A percentile compares a stretch with the other conserved stretches of the same genome.
These are phyloP conservation scores for Myocastor coypus DNA, from an alignment of 2,113 vertebrate species.

Conservation along the genomic window DNA sequence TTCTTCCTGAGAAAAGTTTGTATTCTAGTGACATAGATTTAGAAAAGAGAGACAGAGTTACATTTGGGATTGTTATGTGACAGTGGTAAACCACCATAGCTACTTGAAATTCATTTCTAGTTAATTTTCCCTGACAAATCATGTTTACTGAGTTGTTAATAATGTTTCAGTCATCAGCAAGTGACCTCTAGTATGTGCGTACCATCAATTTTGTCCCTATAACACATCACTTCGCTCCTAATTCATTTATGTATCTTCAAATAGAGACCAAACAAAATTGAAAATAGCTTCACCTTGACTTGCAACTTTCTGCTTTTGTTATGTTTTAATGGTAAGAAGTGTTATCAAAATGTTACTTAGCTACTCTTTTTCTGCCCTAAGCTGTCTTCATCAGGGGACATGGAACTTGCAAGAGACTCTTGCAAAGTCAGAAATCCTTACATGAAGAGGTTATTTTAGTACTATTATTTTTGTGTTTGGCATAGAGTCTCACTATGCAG, in stretches of 20 bases:
- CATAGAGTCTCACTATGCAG: too few relatives aligned
- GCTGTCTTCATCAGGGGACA: rapidly evolving
- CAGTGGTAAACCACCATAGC: too few relatives aligned
- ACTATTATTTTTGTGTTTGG: background rate
- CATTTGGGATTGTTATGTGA: background rate
- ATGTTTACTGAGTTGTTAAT: background rate
- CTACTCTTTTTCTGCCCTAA: background rate
- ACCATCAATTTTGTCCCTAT: background rate
- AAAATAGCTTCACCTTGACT: background rate
- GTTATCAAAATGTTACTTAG: background rate
- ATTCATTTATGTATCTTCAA: background rate
- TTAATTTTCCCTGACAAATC: background rate
- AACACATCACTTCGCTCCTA: background rate
- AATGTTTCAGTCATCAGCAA: background rate
- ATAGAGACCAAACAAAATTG: background rate
- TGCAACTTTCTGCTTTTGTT: too few relatives aligned
- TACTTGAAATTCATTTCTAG: background rate
- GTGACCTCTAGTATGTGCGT: background rate
- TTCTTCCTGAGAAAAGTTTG: background rate
- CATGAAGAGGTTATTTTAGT: background rate
- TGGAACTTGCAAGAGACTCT: background rate
- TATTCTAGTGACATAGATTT: background rate
- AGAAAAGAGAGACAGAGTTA: background rate
- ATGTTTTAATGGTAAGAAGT: background rate
- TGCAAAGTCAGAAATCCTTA: background rate